A percentile compares a stretch with the other conserved stretches of the same genome.
phyloP scores from a whole-genome alignment of 2,888 invertebrate species.

The Phortica magna region DNA sequence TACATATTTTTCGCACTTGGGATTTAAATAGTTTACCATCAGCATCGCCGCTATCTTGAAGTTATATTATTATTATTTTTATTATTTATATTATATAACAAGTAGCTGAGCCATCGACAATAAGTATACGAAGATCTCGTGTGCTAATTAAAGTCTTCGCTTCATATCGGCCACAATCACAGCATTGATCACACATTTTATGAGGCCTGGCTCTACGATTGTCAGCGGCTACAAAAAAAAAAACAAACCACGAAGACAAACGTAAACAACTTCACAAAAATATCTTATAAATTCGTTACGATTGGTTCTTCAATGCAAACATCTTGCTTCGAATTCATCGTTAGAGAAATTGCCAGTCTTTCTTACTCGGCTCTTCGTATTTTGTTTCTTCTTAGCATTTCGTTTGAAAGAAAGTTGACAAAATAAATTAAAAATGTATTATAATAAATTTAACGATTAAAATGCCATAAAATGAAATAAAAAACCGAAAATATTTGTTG shows the following conservation, averaged over 20 bases:
- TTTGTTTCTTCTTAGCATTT: neutral
- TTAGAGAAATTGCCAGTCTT: neutral
- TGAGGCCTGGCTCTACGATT: too few relatives aligned
- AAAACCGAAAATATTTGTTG: constrained; percentile 9
- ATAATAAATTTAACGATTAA: constrained; percentile 32
- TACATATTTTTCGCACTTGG: neutral
- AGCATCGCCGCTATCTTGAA: too few relatives aligned
- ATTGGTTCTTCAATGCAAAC: neutral
- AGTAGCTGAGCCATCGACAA: too few relatives aligned
- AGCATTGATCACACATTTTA: too few relatives aligned
- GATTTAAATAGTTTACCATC: neutral
- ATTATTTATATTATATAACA: too few relatives aligned
- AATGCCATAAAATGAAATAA: constrained; percentile 16
- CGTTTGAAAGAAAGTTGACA: constrained; percentile 26
- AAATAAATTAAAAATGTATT: constrained; percentile 25
- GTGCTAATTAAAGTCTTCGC: too few relatives aligned
- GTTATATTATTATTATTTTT: too few relatives aligned
- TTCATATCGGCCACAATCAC: too few relatives aligned
- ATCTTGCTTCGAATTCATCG: neutral
- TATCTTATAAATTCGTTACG: neutral
- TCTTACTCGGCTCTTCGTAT: neutral
- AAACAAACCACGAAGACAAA: neutral
- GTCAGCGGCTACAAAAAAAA: too few relatives aligned
- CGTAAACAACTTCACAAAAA: neutral
- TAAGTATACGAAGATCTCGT: too few relatives aligned